Evolutionary conservation across 2,113 vertebrate genomes (phyloP).

Genomic region (Ammodytes marinus): DNA sequence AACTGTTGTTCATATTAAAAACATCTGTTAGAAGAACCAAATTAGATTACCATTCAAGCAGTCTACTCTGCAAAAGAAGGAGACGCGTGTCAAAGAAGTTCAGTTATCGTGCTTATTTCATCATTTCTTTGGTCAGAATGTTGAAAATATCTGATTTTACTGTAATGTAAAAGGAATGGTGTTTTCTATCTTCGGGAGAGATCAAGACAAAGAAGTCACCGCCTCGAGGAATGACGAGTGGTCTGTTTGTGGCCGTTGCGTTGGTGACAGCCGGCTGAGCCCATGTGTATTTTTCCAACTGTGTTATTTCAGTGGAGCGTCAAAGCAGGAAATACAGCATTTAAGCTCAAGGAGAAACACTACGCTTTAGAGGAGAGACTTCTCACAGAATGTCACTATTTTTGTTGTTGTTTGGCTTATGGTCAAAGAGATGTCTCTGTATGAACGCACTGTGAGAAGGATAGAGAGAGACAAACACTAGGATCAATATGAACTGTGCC

Average conservation of each 20-base stretch:
- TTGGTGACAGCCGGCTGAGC: neutral
- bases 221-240: neutral
- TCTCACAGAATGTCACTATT: constrained; percentile 2
- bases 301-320: constrained; percentile 25
- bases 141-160: neutral
- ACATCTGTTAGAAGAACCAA: neutral
- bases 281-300: neutral
- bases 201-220: neutral
- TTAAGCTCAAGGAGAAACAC: constrained; percentile 3
- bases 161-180: neutral
- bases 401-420: neutral
- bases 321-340: constrained; percentile 28
- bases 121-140: neutral
- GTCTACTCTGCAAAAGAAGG: neutral
- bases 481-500: neutral
- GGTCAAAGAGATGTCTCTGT: neutral
- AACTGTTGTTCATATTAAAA: neutral
- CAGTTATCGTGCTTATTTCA: neutral
- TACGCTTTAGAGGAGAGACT: neutral
- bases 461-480: neutral
- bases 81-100: neutral
- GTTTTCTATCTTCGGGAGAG: neutral
- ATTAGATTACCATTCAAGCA: neutral
- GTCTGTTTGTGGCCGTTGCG: neutral
- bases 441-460: neutral